Evolutionary conservation across 2,888 invertebrate species (phyloP).

Genomic region (Pemphredon lugubris): DNA sequence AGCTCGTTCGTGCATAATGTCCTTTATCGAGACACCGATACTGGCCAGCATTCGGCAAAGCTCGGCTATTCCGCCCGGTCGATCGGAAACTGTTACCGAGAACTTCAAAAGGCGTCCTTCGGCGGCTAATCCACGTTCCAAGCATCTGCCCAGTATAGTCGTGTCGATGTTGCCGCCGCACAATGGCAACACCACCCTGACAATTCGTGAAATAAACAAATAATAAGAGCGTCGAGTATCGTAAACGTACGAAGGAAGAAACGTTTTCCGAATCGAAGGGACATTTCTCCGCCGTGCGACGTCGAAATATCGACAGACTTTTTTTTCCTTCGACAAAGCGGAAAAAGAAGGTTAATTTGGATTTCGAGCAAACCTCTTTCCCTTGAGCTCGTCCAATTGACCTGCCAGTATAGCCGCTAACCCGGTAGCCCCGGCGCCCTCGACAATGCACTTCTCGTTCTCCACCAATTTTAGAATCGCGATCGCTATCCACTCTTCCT

Average conservation of each 20-base stretch:
- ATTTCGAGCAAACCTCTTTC: slow-evolving; percentile 91
- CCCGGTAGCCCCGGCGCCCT: slow-evolving; percentile 94
- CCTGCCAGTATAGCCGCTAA: slow-evolving; percentile 93
- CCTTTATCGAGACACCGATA: slow-evolving; percentile 94
- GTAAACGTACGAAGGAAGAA: not conserved
- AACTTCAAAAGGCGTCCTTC: slow-evolving; percentile 91
- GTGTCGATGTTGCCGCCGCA: slow-evolving; percentile 97
- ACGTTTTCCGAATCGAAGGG: too few relatives aligned
- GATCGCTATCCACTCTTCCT: slow-evolving; percentile 92
- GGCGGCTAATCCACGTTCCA: slow-evolving; percentile 93
- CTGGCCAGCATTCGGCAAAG: slow-evolving; percentile 89
- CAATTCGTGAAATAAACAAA: slow-evolving; percentile 44
- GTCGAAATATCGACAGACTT: too few relatives aligned
- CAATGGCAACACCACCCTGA: slow-evolving; percentile 90
- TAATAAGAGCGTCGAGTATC: not conserved
- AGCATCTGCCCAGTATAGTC: slow-evolving; percentile 92
- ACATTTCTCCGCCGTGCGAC: too few relatives aligned
- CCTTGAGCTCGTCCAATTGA: slow-evolving; percentile 89
- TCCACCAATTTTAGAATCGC: slow-evolving; percentile 91
- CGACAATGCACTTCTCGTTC: slow-evolving; percentile 93
- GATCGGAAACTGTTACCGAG: slow-evolving; percentile 90
- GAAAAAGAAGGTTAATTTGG: too few relatives aligned
- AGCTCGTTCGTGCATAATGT: slow-evolving; percentile 97
- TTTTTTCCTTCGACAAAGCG: too few relatives aligned
- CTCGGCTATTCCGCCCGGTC: slow-evolving; percentile 94